These are phyloP conservation scores for Diogma glabrata DNA, from an alignment of 2,888 invertebrate genomes.

Conservation along the genomic window DNA sequence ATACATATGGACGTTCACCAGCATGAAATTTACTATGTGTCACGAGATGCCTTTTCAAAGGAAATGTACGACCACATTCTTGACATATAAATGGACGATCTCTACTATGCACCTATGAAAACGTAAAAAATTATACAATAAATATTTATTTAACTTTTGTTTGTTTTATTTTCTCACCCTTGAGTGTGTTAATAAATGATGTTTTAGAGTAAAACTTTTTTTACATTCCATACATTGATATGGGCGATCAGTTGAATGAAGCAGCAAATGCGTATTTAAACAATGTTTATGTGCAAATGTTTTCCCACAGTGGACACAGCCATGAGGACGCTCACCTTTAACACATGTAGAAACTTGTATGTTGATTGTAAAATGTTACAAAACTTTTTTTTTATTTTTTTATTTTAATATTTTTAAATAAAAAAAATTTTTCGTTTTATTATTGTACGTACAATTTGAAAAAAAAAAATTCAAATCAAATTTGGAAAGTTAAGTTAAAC, in stretches of 20 bases:
- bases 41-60: slow-evolving; percentile 68
- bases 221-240: slow-evolving; percentile 77
- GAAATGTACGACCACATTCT: slow-evolving; percentile 73
- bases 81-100: slow-evolving; percentile 72
- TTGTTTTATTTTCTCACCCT: slow-evolving; percentile 40
- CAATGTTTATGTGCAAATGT: slow-evolving; percentile 75
- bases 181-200: slow-evolving; percentile 69
- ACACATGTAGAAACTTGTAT: slow-evolving; percentile 3
- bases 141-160: slow-evolving; percentile 29
- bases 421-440: too few species aligned
- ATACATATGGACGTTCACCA: slow-evolving; percentile 74
- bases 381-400: slow-evolving; percentile 4
- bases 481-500: too few species aligned
- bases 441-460: too few species aligned
- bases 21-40: slow-evolving; percentile 81
- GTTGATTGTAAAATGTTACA: slow-evolving; percentile 5
- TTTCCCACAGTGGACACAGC: slow-evolving; percentile 68
- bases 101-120: slow-evolving; percentile 54
- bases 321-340: slow-evolving; percentile 61
- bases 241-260: slow-evolving; percentile 71
- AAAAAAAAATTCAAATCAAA: too few species aligned
- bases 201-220: slow-evolving; percentile 75
- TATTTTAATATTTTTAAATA: neutral
- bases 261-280: slow-evolving; percentile 66
- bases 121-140: neutral